Conservation (phyloP, 2,797 vertebrate genomes). For the Chaetodon trifasciatus region DNA sequence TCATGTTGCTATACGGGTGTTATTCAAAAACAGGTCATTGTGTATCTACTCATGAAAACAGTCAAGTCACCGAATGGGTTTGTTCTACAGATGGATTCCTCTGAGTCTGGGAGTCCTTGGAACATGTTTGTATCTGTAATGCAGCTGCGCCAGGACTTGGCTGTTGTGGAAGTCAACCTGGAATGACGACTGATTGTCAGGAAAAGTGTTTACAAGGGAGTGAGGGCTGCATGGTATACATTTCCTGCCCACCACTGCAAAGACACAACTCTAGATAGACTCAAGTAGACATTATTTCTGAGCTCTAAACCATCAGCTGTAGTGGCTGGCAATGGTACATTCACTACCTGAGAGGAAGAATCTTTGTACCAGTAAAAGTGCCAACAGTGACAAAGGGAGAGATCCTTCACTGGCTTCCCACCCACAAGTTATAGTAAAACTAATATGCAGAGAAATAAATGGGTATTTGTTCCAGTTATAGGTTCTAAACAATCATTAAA, state of each 20-base stretch:
- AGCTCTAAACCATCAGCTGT: too few species aligned
- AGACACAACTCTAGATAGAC: background rate
- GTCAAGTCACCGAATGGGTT: background rate
- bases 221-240: background rate
- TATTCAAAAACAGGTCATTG: background rate
- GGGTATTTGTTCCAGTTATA: background rate
- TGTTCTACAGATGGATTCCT: conserved; percentile 2
- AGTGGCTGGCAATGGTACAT: too few species aligned
- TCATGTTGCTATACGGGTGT: background rate
- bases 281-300: background rate
- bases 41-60: background rate
- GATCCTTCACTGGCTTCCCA: too few species aligned
- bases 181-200: background rate
- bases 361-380: too few species aligned
- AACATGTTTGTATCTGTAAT: background rate
- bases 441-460: background rate
- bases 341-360: too few species aligned
- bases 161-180: background rate
- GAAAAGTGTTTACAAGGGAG: background rate
- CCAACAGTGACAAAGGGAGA: too few species aligned
- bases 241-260: background rate
- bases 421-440: background rate
- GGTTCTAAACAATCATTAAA: background rate
- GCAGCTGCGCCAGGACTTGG: conserved; percentile 15
- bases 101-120: conserved; percentile 11